phyloP scores from a whole-genome alignment of 2,797 vertebrate species.

The Otus scops region DNA sequence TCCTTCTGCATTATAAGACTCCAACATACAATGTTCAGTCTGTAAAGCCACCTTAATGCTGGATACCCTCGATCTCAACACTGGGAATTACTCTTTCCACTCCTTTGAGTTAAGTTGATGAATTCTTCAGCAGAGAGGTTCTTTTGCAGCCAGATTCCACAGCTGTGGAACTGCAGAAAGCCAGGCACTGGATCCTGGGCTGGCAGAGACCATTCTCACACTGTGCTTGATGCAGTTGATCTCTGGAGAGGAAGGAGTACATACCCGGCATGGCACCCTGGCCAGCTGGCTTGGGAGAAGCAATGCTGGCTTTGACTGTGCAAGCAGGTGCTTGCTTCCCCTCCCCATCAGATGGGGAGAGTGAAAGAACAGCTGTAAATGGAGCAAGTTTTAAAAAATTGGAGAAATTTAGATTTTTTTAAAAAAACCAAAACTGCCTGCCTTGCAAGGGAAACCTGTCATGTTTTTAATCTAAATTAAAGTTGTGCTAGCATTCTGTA shows the following conservation, averaged over 20 bases:
- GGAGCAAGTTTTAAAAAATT: background rate
- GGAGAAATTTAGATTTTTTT: background rate
- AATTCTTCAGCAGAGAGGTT: conserved; percentile 38
- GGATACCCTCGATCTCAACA: background rate
- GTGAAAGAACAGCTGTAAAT: conserved; percentile 68
- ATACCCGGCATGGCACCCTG: conserved; percentile 18
- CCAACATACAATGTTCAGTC: background rate
- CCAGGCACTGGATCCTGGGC: conserved; percentile 49
- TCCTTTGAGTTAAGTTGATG: background rate
- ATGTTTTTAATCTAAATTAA: conserved; percentile 1
- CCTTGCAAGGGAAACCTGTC: background rate
- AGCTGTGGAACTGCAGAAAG: conserved; percentile 65
- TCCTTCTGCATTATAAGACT: background rate
- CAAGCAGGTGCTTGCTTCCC: conserved; percentile 67
- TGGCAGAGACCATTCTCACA: conserved; percentile 41
- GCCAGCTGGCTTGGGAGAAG: conserved; percentile 64
- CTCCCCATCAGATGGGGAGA: conserved; percentile 51
- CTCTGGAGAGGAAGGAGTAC: conserved; percentile 54
- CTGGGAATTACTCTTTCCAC: conserved; percentile 1
- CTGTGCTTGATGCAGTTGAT: conserved; percentile 31
- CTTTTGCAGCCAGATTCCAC: conserved; percentile 57
- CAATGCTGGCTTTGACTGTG: conserved; percentile 58
- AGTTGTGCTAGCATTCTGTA: background rate
- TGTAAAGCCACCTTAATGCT: background rate
- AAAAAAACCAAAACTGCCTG: background rate